phyloP scores from a whole-genome alignment of 2,797 vertebrate genomes.

The Hemitrygon akajei region DNA sequence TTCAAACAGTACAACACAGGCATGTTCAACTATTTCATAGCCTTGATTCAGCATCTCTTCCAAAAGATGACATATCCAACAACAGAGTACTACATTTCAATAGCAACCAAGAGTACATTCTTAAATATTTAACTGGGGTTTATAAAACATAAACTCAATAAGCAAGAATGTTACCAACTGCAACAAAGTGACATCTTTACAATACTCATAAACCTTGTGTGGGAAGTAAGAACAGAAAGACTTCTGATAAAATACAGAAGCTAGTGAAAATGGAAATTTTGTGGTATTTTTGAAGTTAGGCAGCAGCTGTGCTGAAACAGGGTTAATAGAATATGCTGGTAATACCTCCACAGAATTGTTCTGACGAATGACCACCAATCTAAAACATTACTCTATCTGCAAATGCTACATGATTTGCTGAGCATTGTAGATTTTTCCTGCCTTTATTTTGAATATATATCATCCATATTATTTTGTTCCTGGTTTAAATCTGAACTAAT shows the following conservation, averaged over 20 bases:
- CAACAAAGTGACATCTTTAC: neutral
- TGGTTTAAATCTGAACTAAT: neutral
- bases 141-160: neutral
- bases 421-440: too few species aligned
- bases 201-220: neutral
- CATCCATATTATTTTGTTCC: too few species aligned
- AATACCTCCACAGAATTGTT: too few species aligned
- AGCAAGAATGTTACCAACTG: neutral
- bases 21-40: neutral
- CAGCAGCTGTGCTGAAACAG: too few species aligned
- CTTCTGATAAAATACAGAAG: too few species aligned
- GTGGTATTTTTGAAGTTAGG: too few species aligned
- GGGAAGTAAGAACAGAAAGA: neutral
- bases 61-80: neutral
- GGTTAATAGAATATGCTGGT: too few species aligned
- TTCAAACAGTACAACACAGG: neutral
- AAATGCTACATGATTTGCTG: too few species aligned
- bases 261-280: too few species aligned
- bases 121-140: neutral
- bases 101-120: neutral
- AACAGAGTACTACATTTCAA: neutral
- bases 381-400: too few species aligned
- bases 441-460: too few species aligned
- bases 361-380: too few species aligned
- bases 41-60: neutral